phyloP scores from a whole-genome alignment of 2,888 invertebrate genomes.

The Tetragonisca angustula region DNA sequence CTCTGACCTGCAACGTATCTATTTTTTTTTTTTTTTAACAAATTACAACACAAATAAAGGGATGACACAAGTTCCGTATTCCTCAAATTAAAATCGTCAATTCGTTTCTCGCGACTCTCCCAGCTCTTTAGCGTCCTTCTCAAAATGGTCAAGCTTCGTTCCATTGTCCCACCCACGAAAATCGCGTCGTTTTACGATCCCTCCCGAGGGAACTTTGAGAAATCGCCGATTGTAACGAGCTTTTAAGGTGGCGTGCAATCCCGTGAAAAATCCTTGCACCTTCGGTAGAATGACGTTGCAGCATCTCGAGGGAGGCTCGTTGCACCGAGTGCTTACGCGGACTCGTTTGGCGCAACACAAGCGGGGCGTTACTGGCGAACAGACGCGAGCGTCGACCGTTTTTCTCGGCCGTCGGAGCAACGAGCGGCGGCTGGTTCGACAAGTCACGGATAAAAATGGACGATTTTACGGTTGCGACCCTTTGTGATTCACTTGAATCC shows the following conservation, averaged over 20 bases:
- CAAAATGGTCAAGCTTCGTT: neutral
- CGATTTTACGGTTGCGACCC: conserved; percentile 64
- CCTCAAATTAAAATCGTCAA: neutral
- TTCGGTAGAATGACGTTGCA: conserved; percentile 63
- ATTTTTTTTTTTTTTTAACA: no score
- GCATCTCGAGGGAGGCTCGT: conserved; percentile 37
- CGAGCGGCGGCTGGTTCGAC: conserved; percentile 31
- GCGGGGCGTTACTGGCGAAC: conserved; percentile 50
- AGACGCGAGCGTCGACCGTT: conserved; percentile 31
- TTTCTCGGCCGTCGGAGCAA: conserved; percentile 58
- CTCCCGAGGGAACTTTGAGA: conserved; percentile 57
- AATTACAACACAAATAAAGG: no score
- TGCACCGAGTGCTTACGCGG: conserved; percentile 48
- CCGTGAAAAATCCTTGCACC: conserved; percentile 81
- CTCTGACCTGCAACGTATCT: no score
- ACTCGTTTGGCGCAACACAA: conserved; percentile 53
- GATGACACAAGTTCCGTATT: no score
- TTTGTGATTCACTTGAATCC: conserved; percentile 20
- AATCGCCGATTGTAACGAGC: conserved; percentile 64
- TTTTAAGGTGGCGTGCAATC: conserved; percentile 72
- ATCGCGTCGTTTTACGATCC: conserved; percentile 46
- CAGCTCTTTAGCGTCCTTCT: neutral
- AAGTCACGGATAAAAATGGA: conserved; percentile 62
- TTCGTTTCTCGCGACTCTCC: neutral
- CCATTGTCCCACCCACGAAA: conserved; percentile 45